Evolutionary conservation across 2,113 vertebrate species (phyloP).

Genomic region (Phaetusa simplex): DNA sequence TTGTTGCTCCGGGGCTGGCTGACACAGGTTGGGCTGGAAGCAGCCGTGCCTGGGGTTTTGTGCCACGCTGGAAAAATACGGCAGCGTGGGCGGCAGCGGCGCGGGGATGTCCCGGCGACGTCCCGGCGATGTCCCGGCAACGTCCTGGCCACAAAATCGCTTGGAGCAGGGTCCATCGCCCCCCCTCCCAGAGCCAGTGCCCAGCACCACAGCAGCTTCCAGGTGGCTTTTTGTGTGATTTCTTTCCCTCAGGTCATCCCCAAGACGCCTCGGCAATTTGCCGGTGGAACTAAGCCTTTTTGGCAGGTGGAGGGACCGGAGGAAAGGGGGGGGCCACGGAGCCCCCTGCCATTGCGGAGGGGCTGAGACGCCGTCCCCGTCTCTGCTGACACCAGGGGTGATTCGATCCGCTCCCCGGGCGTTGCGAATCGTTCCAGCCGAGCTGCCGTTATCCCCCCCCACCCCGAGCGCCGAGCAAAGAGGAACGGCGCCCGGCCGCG

Average conservation of each 20-base stretch:
- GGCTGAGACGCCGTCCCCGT: fast-evolving
- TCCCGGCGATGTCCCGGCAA: fast-evolving
- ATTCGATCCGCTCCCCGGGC: neutral
- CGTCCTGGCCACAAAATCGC: fast-evolving
- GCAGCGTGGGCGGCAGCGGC: neutral
- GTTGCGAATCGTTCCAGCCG: neutral
- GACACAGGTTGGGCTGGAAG: neutral
- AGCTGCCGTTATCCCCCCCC: neutral
- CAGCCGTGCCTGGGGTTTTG: fast-evolving
- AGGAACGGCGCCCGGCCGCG: fast-evolving
- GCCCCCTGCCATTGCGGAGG: neutral
- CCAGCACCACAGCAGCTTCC: neutral
- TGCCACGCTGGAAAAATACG: neutral
- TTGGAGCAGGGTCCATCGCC: fast-evolving
- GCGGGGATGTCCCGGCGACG: fast-evolving
- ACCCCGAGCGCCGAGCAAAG: neutral
- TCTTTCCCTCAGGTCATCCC: neutral
- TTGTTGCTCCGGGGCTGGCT: fast-evolving
- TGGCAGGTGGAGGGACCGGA: neutral
- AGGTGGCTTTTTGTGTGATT: neutral
- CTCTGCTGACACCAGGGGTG: neutral
- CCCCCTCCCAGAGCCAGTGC: neutral
- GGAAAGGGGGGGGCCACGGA: fast-evolving
- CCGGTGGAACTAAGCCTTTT: neutral
- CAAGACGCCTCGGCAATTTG: neutral